Evolutionary conservation across 2,113 vertebrate species (phyloP), one percentile per base, ranked within the genome.

Genomic region (Syrrhaptes paradoxus): DNA sequence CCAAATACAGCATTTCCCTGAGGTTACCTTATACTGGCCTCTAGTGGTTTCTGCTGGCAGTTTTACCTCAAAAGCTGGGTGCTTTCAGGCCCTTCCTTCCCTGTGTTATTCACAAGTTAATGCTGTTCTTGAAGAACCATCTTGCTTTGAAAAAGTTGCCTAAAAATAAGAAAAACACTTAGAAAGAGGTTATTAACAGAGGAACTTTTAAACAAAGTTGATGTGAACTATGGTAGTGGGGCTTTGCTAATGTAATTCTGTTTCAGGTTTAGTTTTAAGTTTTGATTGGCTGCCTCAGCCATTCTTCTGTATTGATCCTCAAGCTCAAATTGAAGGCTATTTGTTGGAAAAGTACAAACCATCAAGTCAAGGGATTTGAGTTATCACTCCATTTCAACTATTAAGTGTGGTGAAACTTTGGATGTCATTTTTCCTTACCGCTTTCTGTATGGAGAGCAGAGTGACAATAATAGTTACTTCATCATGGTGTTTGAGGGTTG

Each of bases 1-100:
- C 18, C 51, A 4, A 3, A 2, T 3, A 54, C 29, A 4, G 85
- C 17, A 0, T 22, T 32, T 51, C 15, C 66, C 1, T 49, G 16
- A 18, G 32, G 28, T 66, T 89, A 16, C 73, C 24, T 91, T 76
- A 17, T 36, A 73, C 94, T 86, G 96, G 20, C 94, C 94, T 96
- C 97, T 96, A 75, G 95, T 61, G 98, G 90, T 43, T 0, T 31
- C 59, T 26, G 57, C 38, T 25, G 3, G 79, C 74, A 55, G 10
- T 4, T 71, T 54, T 13, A 4, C 4, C 51, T 32, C 63, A 22
- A 0, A 9, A 74, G 25, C 38, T 2, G 28, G 26, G 22, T 38
- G 6, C 18, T 14, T 78, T 34, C 66, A 31, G 43, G 21, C 41
- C 11, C 72, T 36, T 38, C 19, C 16, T 58, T 67, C 66, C 13